Evolutionary conservation across 2,888 invertebrate genomes (phyloP).

Genomic region (Brachyptera putata): DNA sequence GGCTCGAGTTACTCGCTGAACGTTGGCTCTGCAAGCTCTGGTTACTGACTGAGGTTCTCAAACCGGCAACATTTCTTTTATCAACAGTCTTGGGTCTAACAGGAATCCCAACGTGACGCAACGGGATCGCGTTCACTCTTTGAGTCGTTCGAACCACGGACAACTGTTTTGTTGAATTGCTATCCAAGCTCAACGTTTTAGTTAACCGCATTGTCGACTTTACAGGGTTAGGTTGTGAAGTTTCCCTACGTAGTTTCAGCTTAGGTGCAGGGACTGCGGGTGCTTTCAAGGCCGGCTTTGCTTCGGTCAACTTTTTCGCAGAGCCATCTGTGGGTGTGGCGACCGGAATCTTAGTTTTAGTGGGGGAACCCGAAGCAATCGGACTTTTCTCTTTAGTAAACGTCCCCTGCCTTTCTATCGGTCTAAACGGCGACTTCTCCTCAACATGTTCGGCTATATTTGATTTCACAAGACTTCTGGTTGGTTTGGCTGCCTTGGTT

Average conservation of each 20-base stretch:
- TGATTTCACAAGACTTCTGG: slow-evolving; percentile 11
- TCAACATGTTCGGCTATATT: too few relatives aligned
- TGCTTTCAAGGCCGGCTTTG: not conserved
- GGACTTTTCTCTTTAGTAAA: slow-evolving; percentile 80
- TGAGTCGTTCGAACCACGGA: not conserved
- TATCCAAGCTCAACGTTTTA: slow-evolving; percentile 6
- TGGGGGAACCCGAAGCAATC: slow-evolving; percentile 39
- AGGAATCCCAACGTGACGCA: not conserved
- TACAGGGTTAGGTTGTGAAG: not conserved
- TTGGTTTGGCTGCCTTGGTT: slow-evolving; percentile 18
- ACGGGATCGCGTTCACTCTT: not conserved
- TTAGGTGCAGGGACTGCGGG: not conserved
- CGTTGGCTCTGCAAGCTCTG: slow-evolving; percentile 40
- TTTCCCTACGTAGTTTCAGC: not conserved
- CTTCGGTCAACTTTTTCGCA: not conserved
- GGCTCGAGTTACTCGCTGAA: slow-evolving; percentile 59
- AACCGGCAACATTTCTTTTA: not conserved
- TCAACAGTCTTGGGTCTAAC: not conserved
- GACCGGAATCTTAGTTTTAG: slow-evolving; percentile 37
- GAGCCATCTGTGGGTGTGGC: not conserved
- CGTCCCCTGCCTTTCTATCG: slow-evolving; percentile 79
- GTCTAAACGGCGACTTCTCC: slow-evolving; percentile 46
- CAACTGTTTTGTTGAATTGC: not conserved
- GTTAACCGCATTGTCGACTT: slow-evolving; percentile 2
- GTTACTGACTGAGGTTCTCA: slow-evolving; percentile 35